These are phyloP conservation scores for Trematomus loennbergii DNA, from an alignment of 2,113 vertebrate genomes.

Conservation along the genomic window DNA sequence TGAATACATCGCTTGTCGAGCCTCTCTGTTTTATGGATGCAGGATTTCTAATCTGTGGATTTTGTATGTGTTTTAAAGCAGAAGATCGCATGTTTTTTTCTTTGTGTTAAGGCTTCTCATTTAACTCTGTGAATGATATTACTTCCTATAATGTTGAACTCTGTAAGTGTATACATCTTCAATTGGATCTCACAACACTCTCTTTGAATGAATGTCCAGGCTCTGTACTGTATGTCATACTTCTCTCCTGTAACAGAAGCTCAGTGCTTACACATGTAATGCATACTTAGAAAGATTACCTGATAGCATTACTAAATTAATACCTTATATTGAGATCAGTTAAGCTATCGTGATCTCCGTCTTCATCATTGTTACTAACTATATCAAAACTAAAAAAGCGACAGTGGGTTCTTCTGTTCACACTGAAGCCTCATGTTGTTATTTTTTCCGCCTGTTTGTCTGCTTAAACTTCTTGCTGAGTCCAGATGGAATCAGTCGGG, in stretches of 20 bases:
- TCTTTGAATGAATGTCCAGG: background rate
- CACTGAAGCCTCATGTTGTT: background rate
- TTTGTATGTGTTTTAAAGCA: background rate
- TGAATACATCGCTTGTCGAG: constrained; percentile 19
- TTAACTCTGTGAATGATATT: background rate
- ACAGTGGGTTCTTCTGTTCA: constrained; percentile 30
- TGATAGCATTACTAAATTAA: background rate
- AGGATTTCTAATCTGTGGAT: background rate
- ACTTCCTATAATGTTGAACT: background rate
- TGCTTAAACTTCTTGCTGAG: constrained; percentile 60
- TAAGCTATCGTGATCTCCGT: background rate
- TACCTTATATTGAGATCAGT: background rate
- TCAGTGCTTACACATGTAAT: background rate
- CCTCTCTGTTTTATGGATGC: constrained; percentile 7
- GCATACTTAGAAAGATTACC: background rate
- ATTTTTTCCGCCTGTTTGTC: constrained; percentile 15
- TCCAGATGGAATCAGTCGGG: constrained; percentile 78
- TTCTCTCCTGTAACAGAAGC: background rate
- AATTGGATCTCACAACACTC: background rate
- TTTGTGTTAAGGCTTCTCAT: background rate
- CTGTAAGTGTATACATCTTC: background rate
- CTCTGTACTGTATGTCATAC: background rate
- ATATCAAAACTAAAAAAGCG: background rate
- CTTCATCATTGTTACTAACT: constrained; percentile 1
- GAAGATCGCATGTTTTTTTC: background rate